A percentile compares a stretch with the other conserved stretches of the same genome.
phyloP scores from a whole-genome alignment of 2,888 invertebrate species.

The Teinopalpus imperialis region DNA sequence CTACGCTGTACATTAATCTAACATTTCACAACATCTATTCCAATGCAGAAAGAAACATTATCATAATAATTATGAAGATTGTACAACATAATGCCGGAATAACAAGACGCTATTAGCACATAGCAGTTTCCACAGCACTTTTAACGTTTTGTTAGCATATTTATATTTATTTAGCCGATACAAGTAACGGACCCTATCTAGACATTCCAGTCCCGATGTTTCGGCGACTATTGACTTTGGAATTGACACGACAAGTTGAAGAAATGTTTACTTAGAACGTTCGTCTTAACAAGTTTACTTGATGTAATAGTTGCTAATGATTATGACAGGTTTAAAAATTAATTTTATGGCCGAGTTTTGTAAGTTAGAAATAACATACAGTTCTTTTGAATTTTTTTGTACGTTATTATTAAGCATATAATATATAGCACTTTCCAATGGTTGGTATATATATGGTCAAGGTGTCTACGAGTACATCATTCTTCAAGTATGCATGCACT shows the following conservation, averaged over 20 bases:
- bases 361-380: too few relatives aligned
- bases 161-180: slow-evolving; percentile 15
- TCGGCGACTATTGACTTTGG: not conserved
- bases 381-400: too few relatives aligned
- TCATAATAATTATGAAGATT: slow-evolving; percentile 48
- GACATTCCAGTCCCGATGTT: not conserved
- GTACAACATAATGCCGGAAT: slow-evolving; percentile 33
- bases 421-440: too few relatives aligned
- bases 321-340: too few relatives aligned
- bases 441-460: too few relatives aligned
- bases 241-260: not conserved
- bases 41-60: slow-evolving; percentile 36
- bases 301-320: too few relatives aligned
- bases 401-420: too few relatives aligned
- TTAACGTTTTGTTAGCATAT: slow-evolving; percentile 22
- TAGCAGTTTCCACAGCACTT: slow-evolving; percentile 14
- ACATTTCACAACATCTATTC: slow-evolving; percentile 37
- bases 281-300: too few relatives aligned
- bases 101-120: slow-evolving; percentile 13
- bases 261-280: not conserved
- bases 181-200: slow-evolving; percentile 1
- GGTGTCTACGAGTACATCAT: too few relatives aligned
- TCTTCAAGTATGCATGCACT: too few relatives aligned
- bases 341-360: too few relatives aligned
- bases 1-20: slow-evolving; percentile 30